Base-by-base conservation (phyloP, 2,888 invertebrate genomes). In the Malachius bipustulatus region DNA sequence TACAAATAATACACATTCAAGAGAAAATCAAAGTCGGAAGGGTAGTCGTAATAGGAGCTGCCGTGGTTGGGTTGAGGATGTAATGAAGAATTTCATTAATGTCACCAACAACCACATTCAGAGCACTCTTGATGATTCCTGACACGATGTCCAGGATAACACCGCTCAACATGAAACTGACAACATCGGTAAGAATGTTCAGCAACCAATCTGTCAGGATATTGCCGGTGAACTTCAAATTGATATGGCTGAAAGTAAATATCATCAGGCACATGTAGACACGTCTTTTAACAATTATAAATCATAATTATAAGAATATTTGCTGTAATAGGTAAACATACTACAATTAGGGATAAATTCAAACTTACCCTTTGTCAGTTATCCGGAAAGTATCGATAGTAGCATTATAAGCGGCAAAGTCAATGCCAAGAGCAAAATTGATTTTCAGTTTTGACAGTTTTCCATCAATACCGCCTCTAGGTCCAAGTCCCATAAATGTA, bases 61-160 rank as follows among this genome's bases (percentile, higher is more conserved):
- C 6, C 6, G 24, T 19, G 24, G 24, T 19, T 6, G 24, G 24
- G n/a, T 19, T 19, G 6, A 19, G 24, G n/a, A 19, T 19, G 6
- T 19, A 6, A n/a, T 19, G n/a, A n/a, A 19, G 24, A 8, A 19
- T 19, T 19, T 19, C 6, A n/a, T 19, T 19, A n/a, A 19, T 19
- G n/a, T 19, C 24, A n/a, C n/a, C 24, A 19, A 19, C 24, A 8
- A n/a, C 24, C 6, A 19, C 24, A 8, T 19, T 6, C 24, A 19
- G 24, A n/a, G 6, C 24, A 8, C 24, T n/a, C n/a, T n/a, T 19
- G 24, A n/a, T n/a, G 6, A 19, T 19, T 19, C 24, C 24, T 8
- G 24, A 19, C n/a, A 19, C 24, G 24, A 19, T 19, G n/a, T n/a
- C 24, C 24, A 19, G n/a, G n/a, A 19, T 19, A 8, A 19, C 24